These are phyloP conservation scores for Pipistrellus pygmaeus DNA, from an alignment of 2,797 vertebrate genomes.

Conservation along the genomic window DNA sequence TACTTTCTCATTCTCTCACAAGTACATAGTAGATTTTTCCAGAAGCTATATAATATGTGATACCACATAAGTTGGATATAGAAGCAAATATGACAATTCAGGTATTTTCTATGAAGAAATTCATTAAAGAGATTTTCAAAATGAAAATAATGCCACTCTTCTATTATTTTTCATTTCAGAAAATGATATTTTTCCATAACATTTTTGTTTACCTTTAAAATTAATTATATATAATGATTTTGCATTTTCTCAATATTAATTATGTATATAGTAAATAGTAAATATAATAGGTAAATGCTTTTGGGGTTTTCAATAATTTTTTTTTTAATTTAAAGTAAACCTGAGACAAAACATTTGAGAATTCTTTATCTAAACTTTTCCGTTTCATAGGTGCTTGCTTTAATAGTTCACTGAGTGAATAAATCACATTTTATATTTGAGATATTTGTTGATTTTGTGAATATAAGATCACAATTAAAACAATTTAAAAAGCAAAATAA, in stretches of 20 bases:
- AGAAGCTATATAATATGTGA: not conserved
- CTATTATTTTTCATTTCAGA: not conserved
- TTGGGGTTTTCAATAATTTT: constrained; percentile 44
- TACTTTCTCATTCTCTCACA: not conserved
- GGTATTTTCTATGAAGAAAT: not conserved
- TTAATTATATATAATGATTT: not conserved
- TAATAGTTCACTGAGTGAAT: too few species aligned
- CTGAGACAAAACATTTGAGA: too few species aligned
- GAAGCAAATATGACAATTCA: not conserved
- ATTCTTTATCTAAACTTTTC: too few species aligned
- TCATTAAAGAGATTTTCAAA: not conserved
- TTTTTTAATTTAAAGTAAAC: not conserved
- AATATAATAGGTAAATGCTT: not conserved
- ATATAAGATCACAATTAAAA: not conserved
- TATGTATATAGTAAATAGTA: not conserved
- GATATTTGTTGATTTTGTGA: not conserved
- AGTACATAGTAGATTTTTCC: not conserved
- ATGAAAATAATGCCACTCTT: not conserved
- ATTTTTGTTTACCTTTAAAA: not conserved
- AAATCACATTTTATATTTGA: too few species aligned
- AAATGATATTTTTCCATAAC: not conserved
- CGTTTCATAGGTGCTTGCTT: too few species aligned
- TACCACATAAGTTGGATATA: not conserved
- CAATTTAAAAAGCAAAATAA: not conserved
- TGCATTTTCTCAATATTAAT: not conserved